Percentiles rank a stretch among this genome's conserved stretches.
phyloP scores from a whole-genome alignment of 2,113 vertebrate genomes.

The Ploceus nigricollis region DNA sequence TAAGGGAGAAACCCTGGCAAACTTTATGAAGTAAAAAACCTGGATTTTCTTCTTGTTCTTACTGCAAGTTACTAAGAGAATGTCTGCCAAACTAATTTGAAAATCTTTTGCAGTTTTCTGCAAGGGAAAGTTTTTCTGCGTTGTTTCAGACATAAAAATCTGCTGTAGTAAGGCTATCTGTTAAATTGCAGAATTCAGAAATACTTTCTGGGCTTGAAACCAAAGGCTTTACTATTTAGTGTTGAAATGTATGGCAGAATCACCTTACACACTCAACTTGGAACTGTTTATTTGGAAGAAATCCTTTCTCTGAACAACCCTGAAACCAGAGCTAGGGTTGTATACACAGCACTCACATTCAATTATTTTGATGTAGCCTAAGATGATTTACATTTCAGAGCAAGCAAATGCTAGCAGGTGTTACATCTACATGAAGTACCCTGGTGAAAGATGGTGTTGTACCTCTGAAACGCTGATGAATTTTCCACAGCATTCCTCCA shows the following conservation, averaged over 20 bases:
- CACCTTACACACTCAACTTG: neutral
- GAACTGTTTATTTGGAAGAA: neutral
- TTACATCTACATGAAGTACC: neutral
- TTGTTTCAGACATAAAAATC: neutral
- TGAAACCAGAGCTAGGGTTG: neutral
- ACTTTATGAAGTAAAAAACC: neutral
- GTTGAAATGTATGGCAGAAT: neutral
- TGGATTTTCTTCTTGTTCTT: neutral
- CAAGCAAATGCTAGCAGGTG: neutral
- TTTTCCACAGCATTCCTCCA: neutral
- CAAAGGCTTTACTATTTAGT: neutral
- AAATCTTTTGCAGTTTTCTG: neutral
- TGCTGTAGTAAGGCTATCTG: neutral
- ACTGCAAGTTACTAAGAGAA: neutral
- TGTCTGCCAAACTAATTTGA: neutral
- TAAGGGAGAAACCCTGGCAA: neutral
- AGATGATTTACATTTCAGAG: neutral
- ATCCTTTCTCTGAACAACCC: neutral
- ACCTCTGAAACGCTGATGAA: neutral
- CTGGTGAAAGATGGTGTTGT: neutral
- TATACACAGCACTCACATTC: neutral
- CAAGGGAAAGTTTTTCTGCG: neutral
- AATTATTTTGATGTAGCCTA: neutral
- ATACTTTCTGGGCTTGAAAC: neutral
- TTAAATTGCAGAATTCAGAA: neutral